Evolutionary conservation across 1,140 invertebrate species (phyloP).

Genomic region (Aphidius ervi): DNA sequence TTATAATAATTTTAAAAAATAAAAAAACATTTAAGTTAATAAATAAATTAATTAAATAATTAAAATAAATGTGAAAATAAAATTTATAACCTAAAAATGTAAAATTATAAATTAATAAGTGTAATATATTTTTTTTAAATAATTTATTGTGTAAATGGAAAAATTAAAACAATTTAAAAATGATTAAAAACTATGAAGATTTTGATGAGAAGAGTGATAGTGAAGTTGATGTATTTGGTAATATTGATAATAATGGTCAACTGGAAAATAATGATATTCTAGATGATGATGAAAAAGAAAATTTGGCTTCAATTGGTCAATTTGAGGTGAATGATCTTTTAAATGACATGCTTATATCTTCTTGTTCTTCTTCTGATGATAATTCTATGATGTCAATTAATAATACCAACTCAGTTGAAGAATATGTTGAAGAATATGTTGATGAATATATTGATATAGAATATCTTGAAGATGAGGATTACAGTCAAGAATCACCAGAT

Average conservation of each 20-base stretch:
- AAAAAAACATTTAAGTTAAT: too few relatives aligned
- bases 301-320: slow-evolving; percentile 69
- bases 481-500: slow-evolving; percentile 64
- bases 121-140: too few relatives aligned
- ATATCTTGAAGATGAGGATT: slow-evolving; percentile 41
- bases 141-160: not conserved
- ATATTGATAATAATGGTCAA: slow-evolving; percentile 87
- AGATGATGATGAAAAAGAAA: slow-evolving; percentile 77
- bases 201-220: slow-evolving; percentile 60
- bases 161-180: not conserved
- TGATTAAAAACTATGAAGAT: slow-evolving; percentile 55
- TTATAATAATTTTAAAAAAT: too few relatives aligned
- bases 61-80: too few relatives aligned
- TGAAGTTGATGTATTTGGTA: slow-evolving; percentile 75
- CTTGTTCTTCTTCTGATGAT: slow-evolving; percentile 24
- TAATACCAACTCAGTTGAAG: not conserved
- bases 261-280: slow-evolving; percentile 80
- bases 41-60: too few relatives aligned
- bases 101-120: too few relatives aligned
- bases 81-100: too few relatives aligned
- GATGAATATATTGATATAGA: slow-evolving; percentile 41
- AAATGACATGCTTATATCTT: slow-evolving; percentile 69
- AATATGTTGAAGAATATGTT: slow-evolving; percentile 32
- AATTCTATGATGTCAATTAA: too few relatives aligned
- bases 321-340: slow-evolving; percentile 76